Conservation (phyloP, 1,140 invertebrate species). For the Bombus haemorrhoidalis region DNA sequence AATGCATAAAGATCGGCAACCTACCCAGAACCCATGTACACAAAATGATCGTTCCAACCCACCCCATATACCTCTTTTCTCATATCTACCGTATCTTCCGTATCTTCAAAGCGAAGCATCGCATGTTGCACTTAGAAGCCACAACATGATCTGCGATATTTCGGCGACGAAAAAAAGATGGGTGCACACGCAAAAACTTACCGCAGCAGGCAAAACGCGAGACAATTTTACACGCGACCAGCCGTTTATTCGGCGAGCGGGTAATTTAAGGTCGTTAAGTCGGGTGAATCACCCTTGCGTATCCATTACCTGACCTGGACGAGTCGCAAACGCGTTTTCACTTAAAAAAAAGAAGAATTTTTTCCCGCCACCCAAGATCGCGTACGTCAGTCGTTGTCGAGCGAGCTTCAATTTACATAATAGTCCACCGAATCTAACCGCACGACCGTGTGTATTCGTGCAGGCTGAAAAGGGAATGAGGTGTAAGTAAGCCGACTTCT, state of each 20-base stretch:
- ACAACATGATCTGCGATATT: not conserved
- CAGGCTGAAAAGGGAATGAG: not conserved
- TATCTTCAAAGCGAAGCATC: not conserved
- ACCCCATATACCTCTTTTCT: not conserved
- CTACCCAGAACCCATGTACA: not conserved
- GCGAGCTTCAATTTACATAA: conserved; percentile 21
- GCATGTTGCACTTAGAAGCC: not conserved
- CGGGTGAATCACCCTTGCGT: not conserved
- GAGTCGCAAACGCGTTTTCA: not conserved
- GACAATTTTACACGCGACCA: conserved; percentile 9
- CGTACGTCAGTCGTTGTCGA: not conserved
- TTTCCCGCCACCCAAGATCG: not conserved
- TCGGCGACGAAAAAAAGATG: not conserved
- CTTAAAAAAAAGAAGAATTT: not conserved
- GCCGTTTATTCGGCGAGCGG: conserved; percentile 5
- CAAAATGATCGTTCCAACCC: not conserved
- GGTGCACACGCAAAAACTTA: not conserved
- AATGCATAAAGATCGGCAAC: too few relatives aligned
- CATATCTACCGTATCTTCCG: not conserved
- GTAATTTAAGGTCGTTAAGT: conserved; percentile 22
- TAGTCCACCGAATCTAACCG: not conserved
- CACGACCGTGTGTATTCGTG: not conserved
- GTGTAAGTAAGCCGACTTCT: not conserved
- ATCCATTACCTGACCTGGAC: conserved; percentile 2
- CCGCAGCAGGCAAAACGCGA: not conserved